A percentile compares a stretch with the other conserved stretches of the same genome.
These are phyloP conservation scores for Scartelaos histophorus DNA, from an alignment of 2,113 vertebrate genomes.

Conservation along the genomic window DNA sequence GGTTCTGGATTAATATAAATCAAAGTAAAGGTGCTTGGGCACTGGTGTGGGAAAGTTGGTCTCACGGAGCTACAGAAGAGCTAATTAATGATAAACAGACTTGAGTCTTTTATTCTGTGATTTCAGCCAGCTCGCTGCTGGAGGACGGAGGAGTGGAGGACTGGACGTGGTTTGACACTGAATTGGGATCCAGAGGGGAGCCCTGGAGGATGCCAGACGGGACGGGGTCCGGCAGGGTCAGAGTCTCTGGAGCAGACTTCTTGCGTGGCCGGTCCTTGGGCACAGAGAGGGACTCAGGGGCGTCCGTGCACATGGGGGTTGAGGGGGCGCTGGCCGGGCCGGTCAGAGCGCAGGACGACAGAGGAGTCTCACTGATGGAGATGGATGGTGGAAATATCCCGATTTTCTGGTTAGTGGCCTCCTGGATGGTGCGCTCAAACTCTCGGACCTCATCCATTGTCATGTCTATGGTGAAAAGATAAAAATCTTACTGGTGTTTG, in stretches of 20 bases:
- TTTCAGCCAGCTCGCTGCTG: slow-evolving; percentile 48
- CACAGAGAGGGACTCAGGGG: slow-evolving; percentile 91
- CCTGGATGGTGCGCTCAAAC: slow-evolving; percentile 96
- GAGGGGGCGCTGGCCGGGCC: slow-evolving; percentile 94
- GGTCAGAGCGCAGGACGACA: slow-evolving; percentile 87
- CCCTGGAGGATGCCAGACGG: slow-evolving; percentile 9
- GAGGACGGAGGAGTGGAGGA: slow-evolving; percentile 39
- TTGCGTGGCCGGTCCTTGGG: slow-evolving; percentile 95
- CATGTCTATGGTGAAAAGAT: slow-evolving; percentile 84
- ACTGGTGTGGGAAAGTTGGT: slow-evolving; percentile 53
- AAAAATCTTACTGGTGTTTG: neutral
- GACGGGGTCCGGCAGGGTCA: slow-evolving; percentile 87
- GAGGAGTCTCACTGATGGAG: slow-evolving; percentile 88
- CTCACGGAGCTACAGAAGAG: slow-evolving; percentile 41
- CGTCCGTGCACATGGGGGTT: slow-evolving; percentile 94
- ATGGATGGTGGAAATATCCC: slow-evolving; percentile 93
- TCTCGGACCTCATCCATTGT: slow-evolving; percentile 99
- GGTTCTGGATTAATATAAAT: slow-evolving; percentile 32
- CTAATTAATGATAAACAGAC: slow-evolving; percentile 24
- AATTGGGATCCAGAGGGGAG: slow-evolving; percentile 22
- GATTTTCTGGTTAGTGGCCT: slow-evolving; percentile 98
- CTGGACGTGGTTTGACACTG: slow-evolving; percentile 51
- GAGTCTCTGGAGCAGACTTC: slow-evolving; percentile 96
- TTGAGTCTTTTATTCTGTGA: slow-evolving; percentile 31
- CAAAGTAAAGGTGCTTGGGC: slow-evolving; percentile 45